These are phyloP conservation scores for Dendrolimus houi DNA, from an alignment of 2,888 invertebrate species.

Conservation along the genomic window DNA sequence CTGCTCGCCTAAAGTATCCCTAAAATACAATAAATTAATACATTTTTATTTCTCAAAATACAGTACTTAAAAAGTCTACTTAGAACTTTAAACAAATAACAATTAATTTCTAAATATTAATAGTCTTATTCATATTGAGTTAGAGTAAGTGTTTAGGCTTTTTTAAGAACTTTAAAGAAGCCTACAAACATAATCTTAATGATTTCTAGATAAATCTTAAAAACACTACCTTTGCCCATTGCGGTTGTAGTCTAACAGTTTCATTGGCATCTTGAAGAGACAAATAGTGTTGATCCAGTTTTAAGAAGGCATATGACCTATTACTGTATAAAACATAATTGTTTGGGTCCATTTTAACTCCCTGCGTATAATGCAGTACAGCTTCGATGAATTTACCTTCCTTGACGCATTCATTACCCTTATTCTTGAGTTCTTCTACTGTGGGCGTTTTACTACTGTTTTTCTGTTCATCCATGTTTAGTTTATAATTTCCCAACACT, in stretches of 20 bases:
- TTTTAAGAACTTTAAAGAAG: too few relatives aligned
- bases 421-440: constrained; percentile 80
- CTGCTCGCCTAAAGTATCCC: constrained; percentile 85
- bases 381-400: constrained; percentile 85
- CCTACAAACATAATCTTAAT: too few relatives aligned
- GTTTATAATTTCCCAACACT: too few relatives aligned
- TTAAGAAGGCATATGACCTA: constrained; percentile 86
- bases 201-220: not conserved
- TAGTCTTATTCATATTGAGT: too few relatives aligned
- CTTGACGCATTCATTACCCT: constrained; percentile 86
- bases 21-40: constrained; percentile 23
- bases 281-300: constrained; percentile 84
- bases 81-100: too few relatives aligned
- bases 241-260: constrained; percentile 83
- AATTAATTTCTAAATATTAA: too few relatives aligned
- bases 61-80: too few relatives aligned
- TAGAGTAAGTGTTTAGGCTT: too few relatives aligned
- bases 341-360: constrained; percentile 82
- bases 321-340: constrained; percentile 87
- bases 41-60: too few relatives aligned
- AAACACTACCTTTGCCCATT: constrained; percentile 83
- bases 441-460: constrained; percentile 14
- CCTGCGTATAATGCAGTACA: constrained; percentile 86
- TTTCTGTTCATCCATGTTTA: constrained; percentile 50
- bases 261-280: constrained; percentile 87